These are phyloP conservation scores for Neelides folsomi DNA, from an alignment of 2,888 invertebrate genomes.

Conservation along the genomic window DNA sequence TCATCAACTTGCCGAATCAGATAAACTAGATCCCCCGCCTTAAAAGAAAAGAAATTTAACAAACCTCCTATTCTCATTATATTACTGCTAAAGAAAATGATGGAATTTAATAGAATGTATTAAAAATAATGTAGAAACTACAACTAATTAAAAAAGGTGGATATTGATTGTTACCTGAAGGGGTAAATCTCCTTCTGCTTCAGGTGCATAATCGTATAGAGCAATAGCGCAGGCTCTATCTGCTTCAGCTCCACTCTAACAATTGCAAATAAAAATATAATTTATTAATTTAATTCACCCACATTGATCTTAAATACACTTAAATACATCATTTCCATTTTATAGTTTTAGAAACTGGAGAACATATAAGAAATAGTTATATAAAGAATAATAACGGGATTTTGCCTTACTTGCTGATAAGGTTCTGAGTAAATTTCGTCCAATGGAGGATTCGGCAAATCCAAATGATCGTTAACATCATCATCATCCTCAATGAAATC, in stretches of 20 bases:
- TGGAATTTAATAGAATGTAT: no score
- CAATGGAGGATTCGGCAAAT: not conserved
- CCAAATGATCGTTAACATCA: not conserved
- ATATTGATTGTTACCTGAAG: conserved; percentile 13
- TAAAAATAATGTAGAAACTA: not conserved
- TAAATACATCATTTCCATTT: no score
- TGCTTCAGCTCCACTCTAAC: conserved; percentile 4
- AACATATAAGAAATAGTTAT: no score
- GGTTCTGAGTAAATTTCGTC: not conserved
- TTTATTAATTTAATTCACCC: no score
- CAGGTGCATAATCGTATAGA: conserved; percentile 29
- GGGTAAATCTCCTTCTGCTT: conserved; percentile 25
- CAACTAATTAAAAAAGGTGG: not conserved
- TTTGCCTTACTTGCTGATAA: not conserved
- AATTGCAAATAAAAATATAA: not conserved
- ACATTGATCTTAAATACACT: no score
- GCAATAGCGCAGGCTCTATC: conserved; percentile 29
- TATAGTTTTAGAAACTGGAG: no score
- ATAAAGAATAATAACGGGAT: not conserved
- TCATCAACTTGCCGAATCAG: conserved; percentile 36
- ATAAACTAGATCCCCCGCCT: conserved; percentile 38
- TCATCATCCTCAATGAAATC: conserved; percentile 8
- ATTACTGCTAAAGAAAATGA: no score
- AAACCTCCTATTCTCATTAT: no score
- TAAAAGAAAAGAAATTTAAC: conserved; percentile 7